Conservation (phyloP, 2,888 invertebrate genomes). For the Ligdia adustata region DNA sequence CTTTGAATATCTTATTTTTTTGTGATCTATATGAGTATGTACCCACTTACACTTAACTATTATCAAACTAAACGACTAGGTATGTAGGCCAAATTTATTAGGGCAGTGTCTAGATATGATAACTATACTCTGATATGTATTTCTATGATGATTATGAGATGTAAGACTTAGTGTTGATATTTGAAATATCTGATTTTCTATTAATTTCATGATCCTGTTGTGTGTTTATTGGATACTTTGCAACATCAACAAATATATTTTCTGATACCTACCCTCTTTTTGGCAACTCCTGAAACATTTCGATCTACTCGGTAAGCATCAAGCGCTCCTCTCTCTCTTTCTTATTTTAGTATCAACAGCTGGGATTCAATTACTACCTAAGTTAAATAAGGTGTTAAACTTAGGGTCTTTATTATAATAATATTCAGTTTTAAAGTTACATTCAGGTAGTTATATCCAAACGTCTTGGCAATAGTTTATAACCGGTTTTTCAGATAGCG, state of each 20-base stretch:
- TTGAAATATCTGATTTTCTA: too few species aligned
- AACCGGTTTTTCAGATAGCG: too few species aligned
- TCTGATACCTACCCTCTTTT: too few species aligned
- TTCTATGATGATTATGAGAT: too few species aligned
- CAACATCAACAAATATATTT: too few species aligned
- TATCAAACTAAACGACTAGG: not conserved
- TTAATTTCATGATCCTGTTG: too few species aligned
- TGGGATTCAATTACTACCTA: slow-evolving; percentile 25
- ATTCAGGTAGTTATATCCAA: slow-evolving; percentile 14
- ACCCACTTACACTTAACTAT: too few species aligned
- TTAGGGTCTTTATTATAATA: slow-evolving; percentile 24
- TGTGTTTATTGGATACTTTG: too few species aligned
- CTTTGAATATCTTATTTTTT: too few species aligned
- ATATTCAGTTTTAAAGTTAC: slow-evolving; percentile 22
- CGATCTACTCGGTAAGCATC: slow-evolving; percentile 21
- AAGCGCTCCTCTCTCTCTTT: slow-evolving; percentile 22
- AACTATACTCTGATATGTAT: slow-evolving; percentile 22
- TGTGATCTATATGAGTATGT: too few species aligned
- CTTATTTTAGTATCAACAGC: slow-evolving; percentile 29
- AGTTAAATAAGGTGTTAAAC: slow-evolving; percentile 20
- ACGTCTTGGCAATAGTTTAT: slow-evolving; percentile 12
- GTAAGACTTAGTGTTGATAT: too few species aligned
- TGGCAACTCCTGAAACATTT: slow-evolving; percentile 29
- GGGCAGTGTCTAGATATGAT: slow-evolving; percentile 35
- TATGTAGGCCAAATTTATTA: not conserved